Evolutionary conservation across 1,140 invertebrate species (phyloP), one percentile per base, ranked within the genome.

Genomic region (Trissolcus basalis): DNA sequence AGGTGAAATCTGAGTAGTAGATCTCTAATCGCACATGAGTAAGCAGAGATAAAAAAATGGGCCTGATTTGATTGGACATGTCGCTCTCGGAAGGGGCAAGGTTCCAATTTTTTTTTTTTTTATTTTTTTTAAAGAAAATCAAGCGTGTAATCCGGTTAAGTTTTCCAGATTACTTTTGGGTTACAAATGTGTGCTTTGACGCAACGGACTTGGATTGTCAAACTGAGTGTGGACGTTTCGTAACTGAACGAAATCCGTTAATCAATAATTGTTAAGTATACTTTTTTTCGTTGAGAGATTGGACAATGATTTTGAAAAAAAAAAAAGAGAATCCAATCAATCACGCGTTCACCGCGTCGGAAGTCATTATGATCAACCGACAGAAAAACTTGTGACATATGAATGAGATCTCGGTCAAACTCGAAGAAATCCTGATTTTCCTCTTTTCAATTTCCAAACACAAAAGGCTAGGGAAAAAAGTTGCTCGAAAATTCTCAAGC

Each of bases 261-360:
- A 13, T 9, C 35, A 53, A 39, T 16, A 5, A 4, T 49, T n/a
- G 10, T 1, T 4, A 41, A 16, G 15, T 11, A 33, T 33, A 33
- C 12, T 8, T 13, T 39, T n/a, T 10, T 11, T n/a, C 33, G 9
- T n/a, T n/a, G n/a, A n/a, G 11, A 54, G 13, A 0, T 15, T 11
- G 35, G 15, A 53, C 50, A 41, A 53, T 53, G 44, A 39, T 49
- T 49, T 44, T 51, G 39, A 51, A 16, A 43, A 15, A 56, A 27
- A 27, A 27, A 27, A n/a, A n/a, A n/a, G n/a, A 27, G 19, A 51
- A 45, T 68, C 44, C 55, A 53, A 68, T 68, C 64, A 59, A 68
- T 68, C 64, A 68, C 64, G 27, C 45, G 64, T 13, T 59, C 27
- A 59, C 27, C 5, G 45, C 39, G 64, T 59, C 55, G 41, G 47